phyloP scores from a whole-genome alignment of 2,797 vertebrate genomes.

The Momotus momota region DNA sequence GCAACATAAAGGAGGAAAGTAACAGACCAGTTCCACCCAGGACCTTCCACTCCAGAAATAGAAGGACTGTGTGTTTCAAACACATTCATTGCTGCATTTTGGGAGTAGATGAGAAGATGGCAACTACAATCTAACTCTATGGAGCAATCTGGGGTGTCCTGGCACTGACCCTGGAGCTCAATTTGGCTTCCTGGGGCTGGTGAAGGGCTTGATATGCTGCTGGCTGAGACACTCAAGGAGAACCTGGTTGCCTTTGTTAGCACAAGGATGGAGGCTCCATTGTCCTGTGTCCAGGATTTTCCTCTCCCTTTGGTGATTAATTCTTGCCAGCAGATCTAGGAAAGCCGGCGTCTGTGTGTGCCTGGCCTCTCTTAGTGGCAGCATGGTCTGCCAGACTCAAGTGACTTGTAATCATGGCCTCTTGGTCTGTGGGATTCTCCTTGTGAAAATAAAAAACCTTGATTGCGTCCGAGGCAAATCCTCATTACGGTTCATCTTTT shows the following conservation, averaged over 20 bases:
- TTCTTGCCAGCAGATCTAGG: background rate
- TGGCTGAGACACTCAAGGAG: background rate
- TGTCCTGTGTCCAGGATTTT: background rate
- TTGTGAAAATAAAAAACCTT: background rate
- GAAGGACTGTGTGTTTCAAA: background rate
- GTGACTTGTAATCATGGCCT: background rate
- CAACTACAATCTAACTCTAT: background rate
- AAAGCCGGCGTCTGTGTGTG: background rate
- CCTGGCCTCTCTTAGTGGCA: background rate
- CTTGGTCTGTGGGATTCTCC: background rate
- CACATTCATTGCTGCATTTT: background rate
- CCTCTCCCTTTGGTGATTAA: background rate
- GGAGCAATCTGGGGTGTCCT: background rate
- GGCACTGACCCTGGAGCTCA: background rate
- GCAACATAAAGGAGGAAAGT: background rate
- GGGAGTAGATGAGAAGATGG: background rate
- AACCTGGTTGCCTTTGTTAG: background rate
- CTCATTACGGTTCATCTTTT: background rate
- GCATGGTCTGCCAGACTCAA: background rate
- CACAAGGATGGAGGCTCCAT: rapidly evolving
- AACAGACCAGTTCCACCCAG: background rate
- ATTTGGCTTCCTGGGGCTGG: background rate
- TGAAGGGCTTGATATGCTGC: background rate
- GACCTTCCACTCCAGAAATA: background rate
- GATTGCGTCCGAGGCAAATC: background rate